phyloP scores from a whole-genome alignment of 2,888 invertebrate species.

The Lasioglossum vierecki region DNA sequence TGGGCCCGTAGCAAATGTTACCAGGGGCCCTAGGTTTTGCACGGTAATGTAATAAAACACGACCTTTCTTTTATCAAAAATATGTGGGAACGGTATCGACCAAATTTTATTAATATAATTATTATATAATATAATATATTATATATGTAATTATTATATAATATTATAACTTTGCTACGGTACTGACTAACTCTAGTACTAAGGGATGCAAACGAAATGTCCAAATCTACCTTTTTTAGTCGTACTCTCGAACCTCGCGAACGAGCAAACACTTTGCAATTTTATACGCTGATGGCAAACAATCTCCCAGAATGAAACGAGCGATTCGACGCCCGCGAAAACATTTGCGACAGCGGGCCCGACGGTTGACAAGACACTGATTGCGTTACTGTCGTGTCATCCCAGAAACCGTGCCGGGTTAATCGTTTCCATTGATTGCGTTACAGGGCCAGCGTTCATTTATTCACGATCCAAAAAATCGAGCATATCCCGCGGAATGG shows the following conservation, averaged over 20 bases:
- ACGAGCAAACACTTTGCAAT: background rate
- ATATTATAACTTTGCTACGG: too few species aligned
- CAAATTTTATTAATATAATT: too few species aligned
- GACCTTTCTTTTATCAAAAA: too few species aligned
- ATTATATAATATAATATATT: too few species aligned
- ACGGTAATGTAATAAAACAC: too few species aligned
- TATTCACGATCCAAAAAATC: constrained; percentile 4
- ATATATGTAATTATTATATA: too few species aligned
- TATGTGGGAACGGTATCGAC: too few species aligned
- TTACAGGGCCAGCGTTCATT: background rate
- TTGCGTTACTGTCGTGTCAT: background rate
- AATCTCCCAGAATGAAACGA: background rate
- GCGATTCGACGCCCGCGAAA: background rate
- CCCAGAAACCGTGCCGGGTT: background rate
- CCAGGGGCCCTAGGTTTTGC: too few species aligned
- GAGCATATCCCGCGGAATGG: background rate
- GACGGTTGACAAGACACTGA: constrained; percentile 8
- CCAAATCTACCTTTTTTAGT: too few species aligned
- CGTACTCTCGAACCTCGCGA: background rate
- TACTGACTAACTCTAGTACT: too few species aligned
- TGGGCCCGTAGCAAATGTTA: too few species aligned
- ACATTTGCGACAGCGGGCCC: background rate
- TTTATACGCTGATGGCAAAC: background rate
- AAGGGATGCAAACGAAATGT: too few species aligned
- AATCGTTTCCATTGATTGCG: background rate